A percentile compares a stretch with the other conserved stretches of the same genome.
phyloP scores from a whole-genome alignment of 1,140 invertebrate species.

The Drosophila obscura region DNA sequence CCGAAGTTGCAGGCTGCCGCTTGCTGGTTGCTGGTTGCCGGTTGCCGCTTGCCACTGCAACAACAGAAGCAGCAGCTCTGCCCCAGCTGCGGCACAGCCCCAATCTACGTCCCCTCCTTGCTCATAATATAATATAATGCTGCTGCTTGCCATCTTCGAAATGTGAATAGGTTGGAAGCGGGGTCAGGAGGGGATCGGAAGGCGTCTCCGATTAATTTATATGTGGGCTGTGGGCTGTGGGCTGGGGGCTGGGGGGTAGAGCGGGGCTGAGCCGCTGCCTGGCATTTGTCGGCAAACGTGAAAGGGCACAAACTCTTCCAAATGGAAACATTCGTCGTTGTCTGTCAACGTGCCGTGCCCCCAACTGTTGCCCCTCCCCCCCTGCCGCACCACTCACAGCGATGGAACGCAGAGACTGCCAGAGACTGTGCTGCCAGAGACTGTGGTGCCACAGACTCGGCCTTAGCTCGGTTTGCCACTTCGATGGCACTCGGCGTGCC shows the following conservation, averaged over 20 bases:
- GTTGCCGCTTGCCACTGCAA: no score
- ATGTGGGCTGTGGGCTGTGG: background rate
- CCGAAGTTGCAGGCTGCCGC: constrained; percentile 18
- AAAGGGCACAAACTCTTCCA: constrained; percentile 41
- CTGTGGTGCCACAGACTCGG: constrained; percentile 35
- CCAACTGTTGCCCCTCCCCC: background rate
- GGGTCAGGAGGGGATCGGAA: constrained; percentile 37
- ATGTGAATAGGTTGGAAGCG: constrained; percentile 66
- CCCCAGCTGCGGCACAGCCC: no score
- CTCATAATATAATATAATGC: constrained; percentile 43
- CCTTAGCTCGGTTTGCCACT: constrained; percentile 17
- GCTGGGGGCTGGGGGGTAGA: background rate
- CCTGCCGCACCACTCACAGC: no score
- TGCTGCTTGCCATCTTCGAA: constrained; percentile 58
- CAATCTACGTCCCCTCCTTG: background rate
- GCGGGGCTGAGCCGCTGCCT: background rate
- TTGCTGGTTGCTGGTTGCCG: constrained; percentile 22
- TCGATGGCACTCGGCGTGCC: constrained; percentile 52
- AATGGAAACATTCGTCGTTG: constrained; percentile 30
- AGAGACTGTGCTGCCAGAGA: background rate
- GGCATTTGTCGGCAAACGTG: constrained; percentile 45
- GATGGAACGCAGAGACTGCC: no score
- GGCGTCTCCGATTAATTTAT: constrained; percentile 18
- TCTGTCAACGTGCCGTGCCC: constrained; percentile 18
- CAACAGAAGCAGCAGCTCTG: no score